Evolutionary conservation across 2,888 invertebrate genomes (phyloP).

Genomic region (Rosalia funebris): DNA sequence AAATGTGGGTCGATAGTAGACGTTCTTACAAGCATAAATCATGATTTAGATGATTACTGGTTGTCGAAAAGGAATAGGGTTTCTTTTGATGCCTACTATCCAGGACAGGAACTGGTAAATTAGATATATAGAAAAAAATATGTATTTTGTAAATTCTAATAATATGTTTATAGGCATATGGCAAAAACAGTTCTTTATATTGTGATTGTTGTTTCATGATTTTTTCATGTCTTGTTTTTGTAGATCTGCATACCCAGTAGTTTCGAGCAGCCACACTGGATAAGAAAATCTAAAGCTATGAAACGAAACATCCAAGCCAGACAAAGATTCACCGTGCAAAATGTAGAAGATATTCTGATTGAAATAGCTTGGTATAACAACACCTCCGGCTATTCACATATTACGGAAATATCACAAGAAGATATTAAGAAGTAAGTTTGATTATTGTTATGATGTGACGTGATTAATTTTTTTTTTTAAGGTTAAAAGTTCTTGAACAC

Average conservation of each 20-base stretch:
- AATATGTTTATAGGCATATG: not conserved
- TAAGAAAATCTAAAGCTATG: constrained; percentile 80
- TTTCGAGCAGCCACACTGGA: constrained; percentile 83
- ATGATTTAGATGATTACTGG: constrained; percentile 61
- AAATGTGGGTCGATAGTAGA: constrained; percentile 62
- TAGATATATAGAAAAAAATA: not conserved
- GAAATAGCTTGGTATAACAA: constrained; percentile 84
- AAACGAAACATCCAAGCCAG: constrained; percentile 63
- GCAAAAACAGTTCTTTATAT: not conserved
- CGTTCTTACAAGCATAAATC: constrained; percentile 59
- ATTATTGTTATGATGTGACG: not conserved
- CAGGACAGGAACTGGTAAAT: constrained; percentile 61
- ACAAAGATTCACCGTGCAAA: constrained; percentile 79
- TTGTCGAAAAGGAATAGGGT: constrained; percentile 55
- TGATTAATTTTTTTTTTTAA: constrained; percentile 45
- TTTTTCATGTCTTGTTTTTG: constrained; percentile 44
- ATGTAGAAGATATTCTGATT: constrained; percentile 81
- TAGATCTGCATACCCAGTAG: constrained; percentile 67
- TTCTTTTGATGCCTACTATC: constrained; percentile 58
- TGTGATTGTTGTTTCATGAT: not conserved
- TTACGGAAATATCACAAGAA: constrained; percentile 79
- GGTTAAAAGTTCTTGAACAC: constrained; percentile 84
- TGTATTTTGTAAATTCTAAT: not conserved
- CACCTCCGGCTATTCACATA: constrained; percentile 69
- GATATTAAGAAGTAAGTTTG: constrained; percentile 73